These are phyloP conservation scores for Himalopsyche phryganea DNA, from an alignment of 1,140 invertebrate genomes.

Conservation along the genomic window DNA sequence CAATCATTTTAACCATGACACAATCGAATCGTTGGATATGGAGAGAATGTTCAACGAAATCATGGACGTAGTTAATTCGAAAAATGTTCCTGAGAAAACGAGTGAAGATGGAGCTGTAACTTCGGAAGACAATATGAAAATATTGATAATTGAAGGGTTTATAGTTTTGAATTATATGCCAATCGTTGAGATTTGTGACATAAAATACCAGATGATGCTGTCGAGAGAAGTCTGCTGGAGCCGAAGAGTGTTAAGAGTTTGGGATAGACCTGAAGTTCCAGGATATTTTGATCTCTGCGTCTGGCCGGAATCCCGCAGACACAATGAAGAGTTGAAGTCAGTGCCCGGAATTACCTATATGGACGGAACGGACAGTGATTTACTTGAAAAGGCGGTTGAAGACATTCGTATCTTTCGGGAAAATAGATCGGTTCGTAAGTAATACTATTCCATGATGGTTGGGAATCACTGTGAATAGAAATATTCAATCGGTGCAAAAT, in stretches of 20 bases:
- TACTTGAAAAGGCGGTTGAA: conserved; percentile 4
- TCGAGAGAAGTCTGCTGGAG: conserved; percentile 52
- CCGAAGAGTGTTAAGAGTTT: conserved; percentile 49
- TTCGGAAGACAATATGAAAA: conserved; percentile 15
- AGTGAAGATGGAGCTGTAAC: too few species aligned
- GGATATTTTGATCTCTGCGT: conserved; percentile 63
- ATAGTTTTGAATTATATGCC: conserved; percentile 57
- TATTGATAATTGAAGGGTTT: conserved; percentile 64
- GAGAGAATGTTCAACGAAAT: conserved; percentile 55
- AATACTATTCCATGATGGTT: too few species aligned
- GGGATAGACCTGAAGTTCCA: conserved; percentile 63
- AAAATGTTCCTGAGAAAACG: background rate
- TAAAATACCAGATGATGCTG: conserved; percentile 58
- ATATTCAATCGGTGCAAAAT: too few species aligned
- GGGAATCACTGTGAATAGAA: too few species aligned
- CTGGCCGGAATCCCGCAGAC: conserved; percentile 56
- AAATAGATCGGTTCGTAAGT: background rate
- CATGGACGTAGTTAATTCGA: conserved; percentile 36
- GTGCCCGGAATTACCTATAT: conserved; percentile 4
- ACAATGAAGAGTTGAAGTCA: conserved; percentile 17
- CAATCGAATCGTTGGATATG: conserved; percentile 61
- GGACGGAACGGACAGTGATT: conserved; percentile 11
- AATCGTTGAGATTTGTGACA: conserved; percentile 51
- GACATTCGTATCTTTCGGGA: conserved; percentile 2
- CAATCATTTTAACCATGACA: conserved; percentile 63